Percentiles rank a stretch among this genome's conserved stretches.
Conservation (phyloP, 1,140 invertebrate genomes). For the Phymastichus coffea region DNA sequence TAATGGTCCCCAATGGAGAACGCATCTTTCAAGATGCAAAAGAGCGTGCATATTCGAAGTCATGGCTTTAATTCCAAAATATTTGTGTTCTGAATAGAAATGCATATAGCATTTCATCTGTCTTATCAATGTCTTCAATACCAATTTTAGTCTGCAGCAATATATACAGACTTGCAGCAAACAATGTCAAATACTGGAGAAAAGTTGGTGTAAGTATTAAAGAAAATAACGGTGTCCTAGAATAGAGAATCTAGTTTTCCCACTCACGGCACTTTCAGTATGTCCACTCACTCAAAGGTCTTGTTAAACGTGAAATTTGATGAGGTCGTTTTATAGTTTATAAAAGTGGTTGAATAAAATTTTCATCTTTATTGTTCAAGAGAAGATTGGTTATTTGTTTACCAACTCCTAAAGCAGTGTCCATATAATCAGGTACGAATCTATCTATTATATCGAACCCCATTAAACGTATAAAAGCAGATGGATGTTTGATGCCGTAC, state of each 20-base stretch:
- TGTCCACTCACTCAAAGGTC: background rate
- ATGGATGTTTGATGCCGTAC: background rate
- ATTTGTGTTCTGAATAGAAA: background rate
- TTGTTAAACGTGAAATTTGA: constrained; percentile 23
- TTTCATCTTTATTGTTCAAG: background rate
- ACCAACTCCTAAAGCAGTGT: constrained; percentile 1
- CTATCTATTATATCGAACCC: constrained; percentile 4
- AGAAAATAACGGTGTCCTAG: constrained; percentile 20
- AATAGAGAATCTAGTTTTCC: constrained; percentile 29
- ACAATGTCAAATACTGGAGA: constrained; percentile 23
- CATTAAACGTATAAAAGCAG: background rate
- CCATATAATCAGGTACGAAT: constrained; percentile 11
- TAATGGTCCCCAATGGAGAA: background rate
- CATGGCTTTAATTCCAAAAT: background rate
- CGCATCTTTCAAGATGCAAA: background rate
- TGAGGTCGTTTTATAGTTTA: constrained; percentile 13
- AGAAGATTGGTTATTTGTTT: background rate
- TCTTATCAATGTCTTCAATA: background rate
- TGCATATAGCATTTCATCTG: background rate
- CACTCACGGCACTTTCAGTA: constrained; percentile 28
- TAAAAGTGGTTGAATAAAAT: background rate
- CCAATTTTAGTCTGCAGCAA: background rate
- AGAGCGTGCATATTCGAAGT: background rate
- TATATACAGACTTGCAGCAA: constrained; percentile 14
- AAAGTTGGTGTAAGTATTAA: background rate